Evolutionary conservation across 2,888 invertebrate genomes (phyloP), one percentile per base, ranked within the genome.

Genomic region (Pollenia amentaria): DNA sequence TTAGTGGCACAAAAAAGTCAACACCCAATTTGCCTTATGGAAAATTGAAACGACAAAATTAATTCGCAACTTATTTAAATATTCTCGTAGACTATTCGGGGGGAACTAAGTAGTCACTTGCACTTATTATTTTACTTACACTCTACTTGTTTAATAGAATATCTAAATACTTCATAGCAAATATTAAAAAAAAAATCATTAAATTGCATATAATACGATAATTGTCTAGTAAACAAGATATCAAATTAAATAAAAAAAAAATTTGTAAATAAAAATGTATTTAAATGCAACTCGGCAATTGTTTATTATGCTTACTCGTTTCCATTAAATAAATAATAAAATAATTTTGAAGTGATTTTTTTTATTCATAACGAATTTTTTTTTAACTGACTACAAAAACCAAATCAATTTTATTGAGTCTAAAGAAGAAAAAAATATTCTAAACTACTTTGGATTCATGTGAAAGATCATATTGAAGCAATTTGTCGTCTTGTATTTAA

Each of bases 401-500:
- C 55, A 51, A 44, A 64, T 80, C 60, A 18, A 62, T 79, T 44
- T 79, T 51, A 70, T 79, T 70, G 29, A 29, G 16, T 55, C 1
- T 8, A 67, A 44, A 16, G 9, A 51, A n/a, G 14, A 57, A 53
- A 62, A 11, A 64, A 29, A 16, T 29, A 62, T 42, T 62, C 42
- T 21, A 10, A 69, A 51, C 14, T 3, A 29, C 11, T 77, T 77
- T 48, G 18, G 21, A 42, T 55, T 46, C 72, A 77, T 78, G 84
- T 78, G 72, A 72, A 83, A 42, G 65, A 62, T 3, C 64, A 76
- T 29, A 29, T 64, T 64, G 40, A 42, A 83, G 69, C 80, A 84
- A 87, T 87, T 80, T 87, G 84, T 87, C 84, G 83, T 80, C 48
- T 87, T 14, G 4, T 11, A 48, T 44, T 40, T 48, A 76, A 60